These are phyloP conservation scores for Sebastolobus alascanus DNA, from an alignment of 2,797 vertebrate genomes.

Conservation along the genomic window DNA sequence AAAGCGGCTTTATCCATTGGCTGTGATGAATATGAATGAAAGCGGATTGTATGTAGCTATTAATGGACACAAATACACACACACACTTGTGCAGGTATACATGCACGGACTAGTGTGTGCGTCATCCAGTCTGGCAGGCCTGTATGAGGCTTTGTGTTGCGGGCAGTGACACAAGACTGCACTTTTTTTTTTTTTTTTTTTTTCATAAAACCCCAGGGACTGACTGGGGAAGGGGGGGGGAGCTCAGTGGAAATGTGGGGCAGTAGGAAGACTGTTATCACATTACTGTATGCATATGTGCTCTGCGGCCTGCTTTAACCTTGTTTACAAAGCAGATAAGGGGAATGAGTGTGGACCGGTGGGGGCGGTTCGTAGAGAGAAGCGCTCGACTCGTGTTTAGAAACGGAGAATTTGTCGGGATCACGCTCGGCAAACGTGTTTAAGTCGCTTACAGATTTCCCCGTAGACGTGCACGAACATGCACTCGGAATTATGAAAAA, in stretches of 20 bases:
- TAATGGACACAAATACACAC: constrained; percentile 27
- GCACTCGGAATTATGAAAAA: constrained; percentile 6
- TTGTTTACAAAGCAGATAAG: constrained; percentile 55
- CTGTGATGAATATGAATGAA: constrained; percentile 35
- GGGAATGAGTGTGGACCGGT: neutral
- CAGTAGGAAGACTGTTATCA: constrained; percentile 41
- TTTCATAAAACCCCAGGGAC: constrained; percentile 26
- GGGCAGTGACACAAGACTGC: constrained; percentile 31
- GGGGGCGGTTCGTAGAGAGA: neutral
- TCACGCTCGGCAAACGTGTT: neutral
- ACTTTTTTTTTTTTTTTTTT: neutral
- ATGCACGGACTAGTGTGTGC: constrained; percentile 16
- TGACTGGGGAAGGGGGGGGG: constrained; percentile 4
- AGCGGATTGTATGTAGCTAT: constrained; percentile 24
- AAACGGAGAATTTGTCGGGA: neutral
- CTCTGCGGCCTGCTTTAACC: constrained; percentile 12
- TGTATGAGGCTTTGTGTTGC: constrained; percentile 51
- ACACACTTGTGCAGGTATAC: constrained; percentile 21
- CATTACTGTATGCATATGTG: constrained; percentile 8
- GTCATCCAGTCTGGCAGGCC: constrained; percentile 50
- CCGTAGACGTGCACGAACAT: constrained; percentile 35
- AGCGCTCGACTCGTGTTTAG: neutral
- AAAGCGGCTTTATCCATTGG: constrained; percentile 22
- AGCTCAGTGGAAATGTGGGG: constrained; percentile 32
- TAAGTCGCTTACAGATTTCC: neutral